Evolutionary conservation across 2,113 vertebrate species (phyloP), one percentile per base, ranked within the genome.

Genomic region (Penelope pileata): DNA sequence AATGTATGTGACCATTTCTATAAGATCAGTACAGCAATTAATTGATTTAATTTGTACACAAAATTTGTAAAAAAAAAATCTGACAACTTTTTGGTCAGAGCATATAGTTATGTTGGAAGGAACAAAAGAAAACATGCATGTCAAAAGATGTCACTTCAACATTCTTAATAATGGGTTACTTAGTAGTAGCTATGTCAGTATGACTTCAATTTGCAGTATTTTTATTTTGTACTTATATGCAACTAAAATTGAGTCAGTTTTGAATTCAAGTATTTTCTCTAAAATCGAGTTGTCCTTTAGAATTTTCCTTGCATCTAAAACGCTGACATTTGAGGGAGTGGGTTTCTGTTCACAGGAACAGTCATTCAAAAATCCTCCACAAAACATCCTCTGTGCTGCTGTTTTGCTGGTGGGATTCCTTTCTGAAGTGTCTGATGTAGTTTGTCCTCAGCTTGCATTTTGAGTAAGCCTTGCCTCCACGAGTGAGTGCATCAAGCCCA

Each of bases 331-430:
- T 2, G 3, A 86, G 60, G 80, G 80, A 78, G 51, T 54, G 63
- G 60, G 56, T 67, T 92, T 90, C 73, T 88, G 54, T 67, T 93
- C 73, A 85, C 70, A 95, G 53, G 87, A 94, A 9, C 40, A 72
- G 36, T 50, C 21, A 75, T 89, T 92, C 70, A 95, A 66, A 84
- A 95, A 79, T 91, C 58, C 48, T 82, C 48, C 74, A 85, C 58
- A 92, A 89, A 92, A 66, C 77, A 73, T 72, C 43, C 69, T 89
- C 83, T 95, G 89, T 89, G 56, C 43, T 78, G 2, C 51, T 68
- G 80, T 79, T 56, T 45, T 58, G 80, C 73, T 92, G 83, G 9
- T 86, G 94, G 73, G 89, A 92, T 94, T 97, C 81, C 77, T 50
- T 83, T 93, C 79, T 67, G 59, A 59, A 88, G 72, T 9, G 34